These are phyloP conservation scores for Ruditapes philippinarum DNA, from an alignment of 1,140 invertebrate species.

Conservation along the genomic window DNA sequence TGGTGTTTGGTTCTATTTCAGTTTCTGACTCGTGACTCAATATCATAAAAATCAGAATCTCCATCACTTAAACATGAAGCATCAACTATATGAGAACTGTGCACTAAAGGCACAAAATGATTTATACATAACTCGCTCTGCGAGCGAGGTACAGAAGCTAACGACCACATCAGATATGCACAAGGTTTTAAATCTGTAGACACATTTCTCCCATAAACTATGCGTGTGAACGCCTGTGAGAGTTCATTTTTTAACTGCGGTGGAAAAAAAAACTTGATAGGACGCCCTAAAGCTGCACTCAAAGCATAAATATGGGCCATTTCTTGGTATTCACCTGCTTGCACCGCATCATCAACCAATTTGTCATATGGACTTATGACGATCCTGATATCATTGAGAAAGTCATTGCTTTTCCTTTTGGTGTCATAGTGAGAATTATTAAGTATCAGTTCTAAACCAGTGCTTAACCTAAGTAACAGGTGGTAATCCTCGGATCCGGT, in stretches of 20 bases:
- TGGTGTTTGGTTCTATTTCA: no score
- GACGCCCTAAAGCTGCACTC: slow-evolving; percentile 26
- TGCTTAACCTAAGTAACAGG: slow-evolving; percentile 14
- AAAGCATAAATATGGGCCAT: slow-evolving; percentile 64
- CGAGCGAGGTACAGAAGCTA: not conserved
- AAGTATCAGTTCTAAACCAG: slow-evolving; percentile 43
- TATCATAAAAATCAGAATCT: no score
- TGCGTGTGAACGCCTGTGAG: slow-evolving; percentile 2
- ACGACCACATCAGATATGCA: slow-evolving; percentile 46
- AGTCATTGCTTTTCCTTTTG: slow-evolving; percentile 29
- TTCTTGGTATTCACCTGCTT: slow-evolving; percentile 11
- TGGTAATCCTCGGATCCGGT: slow-evolving; percentile 36
- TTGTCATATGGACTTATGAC: slow-evolving; percentile 14
- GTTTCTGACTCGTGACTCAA: no score
- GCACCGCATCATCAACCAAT: no score
- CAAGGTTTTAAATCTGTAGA: not conserved
- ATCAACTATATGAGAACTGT: no score
- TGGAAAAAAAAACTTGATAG: slow-evolving; percentile 33
- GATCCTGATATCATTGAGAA: slow-evolving; percentile 57
- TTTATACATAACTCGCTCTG: slow-evolving; percentile 26
- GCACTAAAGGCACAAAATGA: slow-evolving; percentile 58
- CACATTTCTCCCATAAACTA: not conserved
- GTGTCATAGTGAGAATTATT: not conserved
- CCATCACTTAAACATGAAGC: no score
- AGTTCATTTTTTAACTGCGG: not conserved